phyloP scores from a whole-genome alignment of 2,113 vertebrate genomes.

The Craseonycteris thonglongyai region DNA sequence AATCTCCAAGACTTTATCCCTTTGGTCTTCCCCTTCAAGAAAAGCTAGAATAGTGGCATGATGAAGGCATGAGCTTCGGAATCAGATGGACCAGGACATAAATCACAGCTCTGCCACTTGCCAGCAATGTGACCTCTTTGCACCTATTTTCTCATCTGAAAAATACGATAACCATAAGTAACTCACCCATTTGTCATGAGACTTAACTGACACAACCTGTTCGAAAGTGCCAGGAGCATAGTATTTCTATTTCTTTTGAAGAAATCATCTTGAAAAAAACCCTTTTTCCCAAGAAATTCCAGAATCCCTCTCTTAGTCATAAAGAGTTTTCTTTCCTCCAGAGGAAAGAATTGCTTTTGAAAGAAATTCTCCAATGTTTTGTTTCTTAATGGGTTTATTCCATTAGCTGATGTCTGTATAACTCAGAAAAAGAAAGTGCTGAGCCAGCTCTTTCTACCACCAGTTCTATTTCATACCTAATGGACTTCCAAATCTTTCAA shows the following conservation, averaged over 20 bases:
- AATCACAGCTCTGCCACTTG: neutral
- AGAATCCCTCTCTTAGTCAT: neutral
- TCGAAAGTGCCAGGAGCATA: neutral
- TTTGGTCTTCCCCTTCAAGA: neutral
- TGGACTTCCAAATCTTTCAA: constrained; percentile 43
- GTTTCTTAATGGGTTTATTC: constrained; percentile 48
- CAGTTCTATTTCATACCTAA: constrained; percentile 34
- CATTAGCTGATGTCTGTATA: constrained; percentile 41
- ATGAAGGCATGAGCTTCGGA: neutral
- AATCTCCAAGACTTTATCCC: neutral
- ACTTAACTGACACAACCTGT: neutral
- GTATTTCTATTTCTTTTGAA: neutral
- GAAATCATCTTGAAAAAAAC: neutral
- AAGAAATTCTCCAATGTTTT: constrained; percentile 28
- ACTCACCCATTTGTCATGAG: neutral
- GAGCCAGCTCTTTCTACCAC: neutral
- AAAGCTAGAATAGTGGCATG: neutral
- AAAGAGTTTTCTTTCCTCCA: constrained; percentile 23
- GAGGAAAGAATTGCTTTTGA: neutral
- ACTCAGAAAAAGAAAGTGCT: constrained; percentile 2
- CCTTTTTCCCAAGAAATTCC: neutral
- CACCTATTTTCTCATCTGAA: neutral
- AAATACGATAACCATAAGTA: neutral
- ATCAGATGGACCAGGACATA: neutral
- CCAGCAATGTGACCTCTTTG: neutral